Base-by-base conservation (phyloP, 1,140 invertebrate species). In the Drosophila paulistorum region DNA sequence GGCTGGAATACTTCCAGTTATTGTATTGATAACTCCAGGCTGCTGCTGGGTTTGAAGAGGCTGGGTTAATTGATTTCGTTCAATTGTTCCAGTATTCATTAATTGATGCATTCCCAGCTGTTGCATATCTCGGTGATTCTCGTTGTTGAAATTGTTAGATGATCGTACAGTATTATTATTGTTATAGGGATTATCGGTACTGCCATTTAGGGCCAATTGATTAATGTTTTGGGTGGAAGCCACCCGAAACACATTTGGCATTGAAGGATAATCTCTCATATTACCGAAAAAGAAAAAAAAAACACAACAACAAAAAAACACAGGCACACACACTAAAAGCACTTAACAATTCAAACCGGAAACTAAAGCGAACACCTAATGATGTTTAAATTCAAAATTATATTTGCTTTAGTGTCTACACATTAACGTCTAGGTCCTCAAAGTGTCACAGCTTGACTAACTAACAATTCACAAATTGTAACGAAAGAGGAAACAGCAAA, bases 191-290 rank as follows among this genome's bases (percentile, higher is more conserved):
- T 67, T 76, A 20, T 73, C 79, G 7, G 17, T 23, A 23, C 55
- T 58, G 9, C n/a, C 55, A 11, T 58, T 33, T 9, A 11, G 7
- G 30, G 30, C 30, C 33, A 59, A 37, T 62, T 74, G 91, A 42
- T 91, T 86, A 30, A 91, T 82, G 65, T 85, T 91, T 55, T 87
- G 85, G n/a, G 90, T 74, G 42, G 87, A 91, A 54, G 83, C 85
- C 63, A 92, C 85, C 45, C 91, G 91, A 65, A 92, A 92, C 10
- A 92, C 91, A 91, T 91, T 92, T 48, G 91, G 91, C 60, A 92
- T 80, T 33, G 77, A 67, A 2, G 79, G 89, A 91, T 92, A 79
- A 68, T 91, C 85, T 60, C 83, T 84, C 91, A 92, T 92, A 14
- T 13, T 17, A 37, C 6, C n/a, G 35, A n/a, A 35, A 35, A 26